phyloP scores from a whole-genome alignment of 2,797 vertebrate genomes.

The Lacerta agilis region DNA sequence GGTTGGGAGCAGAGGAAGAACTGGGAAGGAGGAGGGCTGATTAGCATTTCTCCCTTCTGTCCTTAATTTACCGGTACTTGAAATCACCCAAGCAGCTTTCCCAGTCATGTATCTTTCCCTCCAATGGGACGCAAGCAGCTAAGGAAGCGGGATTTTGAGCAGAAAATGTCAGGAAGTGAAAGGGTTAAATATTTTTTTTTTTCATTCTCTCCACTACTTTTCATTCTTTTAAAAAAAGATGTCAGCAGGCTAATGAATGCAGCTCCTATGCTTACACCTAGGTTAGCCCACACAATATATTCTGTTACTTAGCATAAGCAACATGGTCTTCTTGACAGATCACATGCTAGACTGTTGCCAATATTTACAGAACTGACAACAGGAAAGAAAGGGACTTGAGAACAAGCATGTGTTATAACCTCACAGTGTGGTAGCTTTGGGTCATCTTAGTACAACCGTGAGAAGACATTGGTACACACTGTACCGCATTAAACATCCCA shows the following conservation, averaged over 20 bases:
- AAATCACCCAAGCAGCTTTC: neutral
- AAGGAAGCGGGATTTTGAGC: neutral
- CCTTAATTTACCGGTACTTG: neutral
- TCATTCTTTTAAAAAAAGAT: neutral
- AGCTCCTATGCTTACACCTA: neutral
- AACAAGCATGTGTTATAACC: slow-evolving; percentile 47
- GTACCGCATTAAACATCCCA: slow-evolving; percentile 25
- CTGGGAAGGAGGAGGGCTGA: neutral
- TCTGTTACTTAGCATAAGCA: neutral
- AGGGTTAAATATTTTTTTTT: neutral
- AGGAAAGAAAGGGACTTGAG: slow-evolving; percentile 32
- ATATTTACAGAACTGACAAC: slow-evolving; percentile 46
- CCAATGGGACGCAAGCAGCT: neutral
- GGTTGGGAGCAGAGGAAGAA: neutral
- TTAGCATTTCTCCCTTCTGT: neutral
- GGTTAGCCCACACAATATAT: neutral
- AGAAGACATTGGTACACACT: neutral
- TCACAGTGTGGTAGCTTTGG: slow-evolving; percentile 5
- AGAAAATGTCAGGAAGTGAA: neutral
- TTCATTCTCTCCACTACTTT: neutral
- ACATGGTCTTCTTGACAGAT: slow-evolving; percentile 28
- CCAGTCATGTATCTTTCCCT: neutral
- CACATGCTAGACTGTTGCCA: slow-evolving; percentile 53
- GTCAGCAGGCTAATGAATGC: slow-evolving; percentile 29
- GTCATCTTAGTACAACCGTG: slow-evolving; percentile 32